phyloP scores from a whole-genome alignment of 1,140 invertebrate genomes.

The Aradophagus sp. region DNA sequence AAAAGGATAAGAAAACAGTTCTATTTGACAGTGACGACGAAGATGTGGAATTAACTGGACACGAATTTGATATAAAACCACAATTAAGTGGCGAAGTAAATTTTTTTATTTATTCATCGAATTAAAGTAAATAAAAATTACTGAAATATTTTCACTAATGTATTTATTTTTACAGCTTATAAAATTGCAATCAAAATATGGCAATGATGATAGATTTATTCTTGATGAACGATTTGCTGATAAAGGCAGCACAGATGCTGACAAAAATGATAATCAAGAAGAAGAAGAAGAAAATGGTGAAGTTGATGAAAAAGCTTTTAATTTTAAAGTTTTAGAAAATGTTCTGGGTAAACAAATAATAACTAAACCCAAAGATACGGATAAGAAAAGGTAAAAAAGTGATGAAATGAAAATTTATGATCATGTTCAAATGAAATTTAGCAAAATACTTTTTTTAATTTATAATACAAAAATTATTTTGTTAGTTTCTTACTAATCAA shows the following conservation, averaged over 20 bases:
- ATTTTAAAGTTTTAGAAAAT: slow-evolving; percentile 77
- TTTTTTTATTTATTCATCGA: no score
- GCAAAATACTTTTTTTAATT: no score
- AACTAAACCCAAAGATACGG: background rate
- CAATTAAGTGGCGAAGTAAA: slow-evolving; percentile 39
- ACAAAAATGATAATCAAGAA: slow-evolving; percentile 6
- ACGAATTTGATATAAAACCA: slow-evolving; percentile 46
- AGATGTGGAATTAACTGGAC: slow-evolving; percentile 75
- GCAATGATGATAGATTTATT: slow-evolving; percentile 78
- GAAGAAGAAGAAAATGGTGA: slow-evolving; percentile 54
- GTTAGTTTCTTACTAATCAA: no score
- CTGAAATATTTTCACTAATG: no score
- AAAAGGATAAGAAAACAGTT: slow-evolving; percentile 19
- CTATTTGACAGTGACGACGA: slow-evolving; percentile 75
- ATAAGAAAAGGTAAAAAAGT: background rate
- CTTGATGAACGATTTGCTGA: slow-evolving; percentile 78
- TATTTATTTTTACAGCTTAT: slow-evolving; percentile 14
- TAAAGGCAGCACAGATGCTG: no score
- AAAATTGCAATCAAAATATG: slow-evolving; percentile 55
- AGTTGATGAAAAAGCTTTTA: slow-evolving; percentile 75
- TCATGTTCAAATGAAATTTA: no score
- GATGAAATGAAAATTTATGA: no score
- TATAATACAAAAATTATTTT: no score
- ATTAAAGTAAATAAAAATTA: no score
- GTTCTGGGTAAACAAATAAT: slow-evolving; percentile 73